These are phyloP conservation scores for Tetragonula clypearis DNA, from an alignment of 1,140 invertebrate species.

Conservation along the genomic window DNA sequence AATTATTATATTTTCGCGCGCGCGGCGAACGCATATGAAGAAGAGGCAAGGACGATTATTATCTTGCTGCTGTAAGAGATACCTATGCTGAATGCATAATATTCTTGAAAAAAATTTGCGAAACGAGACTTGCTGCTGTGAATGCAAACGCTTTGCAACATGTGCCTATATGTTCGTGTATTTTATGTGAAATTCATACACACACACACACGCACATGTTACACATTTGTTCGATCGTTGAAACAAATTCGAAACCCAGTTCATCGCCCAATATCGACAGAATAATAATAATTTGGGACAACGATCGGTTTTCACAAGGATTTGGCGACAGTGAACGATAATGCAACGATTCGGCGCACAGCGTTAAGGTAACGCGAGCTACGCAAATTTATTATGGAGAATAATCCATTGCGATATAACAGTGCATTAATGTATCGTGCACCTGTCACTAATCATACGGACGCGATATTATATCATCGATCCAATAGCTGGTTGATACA, in stretches of 20 bases:
- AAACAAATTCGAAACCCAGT: background rate
- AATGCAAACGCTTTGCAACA: background rate
- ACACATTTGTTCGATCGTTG: constrained; percentile 17
- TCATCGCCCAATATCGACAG: too few relatives aligned
- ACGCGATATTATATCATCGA: background rate
- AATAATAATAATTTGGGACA: too few relatives aligned
- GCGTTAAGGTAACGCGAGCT: background rate
- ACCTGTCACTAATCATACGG: background rate
- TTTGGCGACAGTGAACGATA: background rate
- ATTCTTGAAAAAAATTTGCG: too few relatives aligned
- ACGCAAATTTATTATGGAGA: background rate
- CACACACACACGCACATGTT: too few relatives aligned
- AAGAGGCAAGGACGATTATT: too few relatives aligned
- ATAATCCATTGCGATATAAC: background rate
- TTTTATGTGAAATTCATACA: background rate
- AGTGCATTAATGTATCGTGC: background rate
- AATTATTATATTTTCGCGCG: too few relatives aligned
- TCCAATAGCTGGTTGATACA: background rate
- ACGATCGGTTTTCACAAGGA: background rate
- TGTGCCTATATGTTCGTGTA: too few relatives aligned
- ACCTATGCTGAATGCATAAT: too few relatives aligned
- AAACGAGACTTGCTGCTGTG: background rate
- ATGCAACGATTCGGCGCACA: background rate
- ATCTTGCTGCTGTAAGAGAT: too few relatives aligned
- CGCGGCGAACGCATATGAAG: too few relatives aligned